These are phyloP conservation scores for Anthrax anthrax DNA, from an alignment of 2,888 invertebrate genomes.

Conservation along the genomic window DNA sequence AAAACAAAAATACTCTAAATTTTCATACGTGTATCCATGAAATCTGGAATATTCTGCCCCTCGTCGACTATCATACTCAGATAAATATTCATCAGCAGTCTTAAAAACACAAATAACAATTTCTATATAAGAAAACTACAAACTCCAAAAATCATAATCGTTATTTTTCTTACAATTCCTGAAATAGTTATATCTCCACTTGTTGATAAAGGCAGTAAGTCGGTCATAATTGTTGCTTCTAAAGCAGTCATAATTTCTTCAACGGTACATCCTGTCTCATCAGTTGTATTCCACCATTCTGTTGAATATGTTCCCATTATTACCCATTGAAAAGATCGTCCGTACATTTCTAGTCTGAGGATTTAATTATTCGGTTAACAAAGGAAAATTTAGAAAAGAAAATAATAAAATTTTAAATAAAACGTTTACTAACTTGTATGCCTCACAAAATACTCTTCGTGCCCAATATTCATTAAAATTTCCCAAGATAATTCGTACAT, in stretches of 20 bases:
- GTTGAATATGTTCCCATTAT: constrained; percentile 76
- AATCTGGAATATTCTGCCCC: constrained; percentile 80
- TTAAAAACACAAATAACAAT: constrained; percentile 31
- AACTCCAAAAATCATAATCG: not conserved
- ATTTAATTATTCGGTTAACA: too few species aligned
- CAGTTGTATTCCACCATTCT: constrained; percentile 52
- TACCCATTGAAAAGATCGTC: constrained; percentile 88
- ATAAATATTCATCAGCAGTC: constrained; percentile 80
- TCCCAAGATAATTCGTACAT: constrained; percentile 87
- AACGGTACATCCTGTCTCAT: constrained; percentile 51
- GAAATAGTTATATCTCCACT: constrained; percentile 77
- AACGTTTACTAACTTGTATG: constrained; percentile 46
- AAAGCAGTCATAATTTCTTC: constrained; percentile 63
- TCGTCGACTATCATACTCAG: constrained; percentile 68
- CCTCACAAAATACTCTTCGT: constrained; percentile 74
- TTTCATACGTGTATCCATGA: constrained; percentile 97
- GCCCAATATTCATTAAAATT: constrained; percentile 96
- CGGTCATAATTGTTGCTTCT: constrained; percentile 78
- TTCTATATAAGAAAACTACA: not conserved
- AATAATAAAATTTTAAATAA: too few species aligned
- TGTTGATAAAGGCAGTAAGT: constrained; percentile 72
- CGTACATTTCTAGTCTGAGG: constrained; percentile 66
- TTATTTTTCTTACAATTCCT: constrained; percentile 50
- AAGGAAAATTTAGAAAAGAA: too few species aligned
- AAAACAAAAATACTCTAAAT: too few species aligned